Percentiles rank a stretch among this genome's conserved stretches.
These are phyloP conservation scores for Sinelater perroti DNA, from an alignment of 2,888 invertebrate species.

Conservation along the genomic window DNA sequence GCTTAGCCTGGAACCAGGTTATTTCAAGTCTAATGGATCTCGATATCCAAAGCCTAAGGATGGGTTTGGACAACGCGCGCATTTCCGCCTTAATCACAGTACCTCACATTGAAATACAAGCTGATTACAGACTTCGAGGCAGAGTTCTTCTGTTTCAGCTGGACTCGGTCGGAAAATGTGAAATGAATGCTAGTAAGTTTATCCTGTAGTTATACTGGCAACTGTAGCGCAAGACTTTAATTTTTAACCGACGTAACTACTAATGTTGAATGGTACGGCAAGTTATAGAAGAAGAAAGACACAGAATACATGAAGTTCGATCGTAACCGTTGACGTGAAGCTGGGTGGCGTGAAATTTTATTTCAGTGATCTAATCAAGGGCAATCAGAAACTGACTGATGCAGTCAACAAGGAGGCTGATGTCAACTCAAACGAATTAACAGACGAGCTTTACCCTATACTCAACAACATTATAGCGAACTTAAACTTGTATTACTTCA, in stretches of 20 bases:
- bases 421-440: conserved; percentile 55
- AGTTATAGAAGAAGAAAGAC: conserved; percentile 5
- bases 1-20: conserved; percentile 16
- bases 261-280: not conserved
- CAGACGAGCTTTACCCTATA: conserved; percentile 56
- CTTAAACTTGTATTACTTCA: no score
- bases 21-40: conserved; percentile 11
- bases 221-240: not conserved
- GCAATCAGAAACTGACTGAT: conserved; percentile 46
- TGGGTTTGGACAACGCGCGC: conserved; percentile 11
- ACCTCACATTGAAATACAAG: conserved; percentile 44
- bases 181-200: conserved; percentile 44
- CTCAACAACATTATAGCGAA: conserved; percentile 45
- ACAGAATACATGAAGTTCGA: conserved; percentile 11
- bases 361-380: conserved; percentile 48
- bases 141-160: conserved; percentile 48
- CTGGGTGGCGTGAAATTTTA: conserved; percentile 40
- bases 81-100: not conserved
- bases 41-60: conserved; percentile 2
- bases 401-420: conserved; percentile 55
- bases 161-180: conserved; percentile 33
- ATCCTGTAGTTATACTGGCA: no score
- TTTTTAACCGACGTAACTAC: conserved; percentile 4
- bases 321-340: not conserved
- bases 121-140: conserved; percentile 51